phyloP scores from a whole-genome alignment of 2,797 vertebrate genomes.

The Carcharodon carcharias region DNA sequence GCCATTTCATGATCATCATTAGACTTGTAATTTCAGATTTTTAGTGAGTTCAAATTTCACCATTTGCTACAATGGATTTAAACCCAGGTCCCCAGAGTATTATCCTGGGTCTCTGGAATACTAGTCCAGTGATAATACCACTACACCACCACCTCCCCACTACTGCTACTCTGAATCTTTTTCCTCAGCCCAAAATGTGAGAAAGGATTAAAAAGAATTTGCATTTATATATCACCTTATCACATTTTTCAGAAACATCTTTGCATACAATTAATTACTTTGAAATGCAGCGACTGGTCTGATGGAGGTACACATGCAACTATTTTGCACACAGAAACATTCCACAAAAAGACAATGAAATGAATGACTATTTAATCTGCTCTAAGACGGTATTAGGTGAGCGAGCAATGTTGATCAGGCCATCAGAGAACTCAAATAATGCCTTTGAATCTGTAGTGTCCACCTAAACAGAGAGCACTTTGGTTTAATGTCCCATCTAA shows the following conservation, averaged over 20 bases:
- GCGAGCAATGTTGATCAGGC: not conserved
- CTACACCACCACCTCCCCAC: not conserved
- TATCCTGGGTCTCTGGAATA: too few species aligned
- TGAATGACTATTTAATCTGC: not conserved
- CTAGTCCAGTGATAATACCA: too few species aligned
- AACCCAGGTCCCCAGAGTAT: too few species aligned
- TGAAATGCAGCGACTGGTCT: not conserved
- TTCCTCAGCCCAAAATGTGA: not conserved
- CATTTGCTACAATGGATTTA: too few species aligned
- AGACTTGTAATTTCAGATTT: too few species aligned
- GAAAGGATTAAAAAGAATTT: not conserved
- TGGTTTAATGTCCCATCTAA: not conserved
- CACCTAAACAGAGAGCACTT: not conserved
- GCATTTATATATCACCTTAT: not conserved
- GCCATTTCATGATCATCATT: too few species aligned
- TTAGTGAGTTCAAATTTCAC: too few species aligned
- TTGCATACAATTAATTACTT: not conserved
- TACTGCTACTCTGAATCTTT: not conserved
- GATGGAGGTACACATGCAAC: too few species aligned
- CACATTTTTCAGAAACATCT: not conserved
- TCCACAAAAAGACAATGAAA: not conserved
- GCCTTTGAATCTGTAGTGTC: not conserved
- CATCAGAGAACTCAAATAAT: not conserved
- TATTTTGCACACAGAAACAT: not conserved
- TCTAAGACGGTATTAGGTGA: not conserved